These are phyloP conservation scores for Archilochus colubris DNA, from an alignment of 2,113 vertebrate species.

Conservation along the genomic window DNA sequence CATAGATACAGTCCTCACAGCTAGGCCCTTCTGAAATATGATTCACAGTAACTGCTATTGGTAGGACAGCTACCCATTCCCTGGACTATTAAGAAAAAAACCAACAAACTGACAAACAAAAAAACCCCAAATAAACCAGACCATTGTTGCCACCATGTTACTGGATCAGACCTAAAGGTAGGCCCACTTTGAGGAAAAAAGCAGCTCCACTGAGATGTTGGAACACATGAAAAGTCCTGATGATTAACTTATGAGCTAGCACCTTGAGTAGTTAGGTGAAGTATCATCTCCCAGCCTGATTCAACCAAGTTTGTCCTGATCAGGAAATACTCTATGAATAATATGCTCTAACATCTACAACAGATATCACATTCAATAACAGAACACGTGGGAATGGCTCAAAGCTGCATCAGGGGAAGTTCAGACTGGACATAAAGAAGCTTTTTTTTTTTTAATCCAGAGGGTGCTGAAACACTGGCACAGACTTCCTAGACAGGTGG, in stretches of 20 bases:
- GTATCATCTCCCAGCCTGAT: not conserved
- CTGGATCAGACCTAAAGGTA: not conserved
- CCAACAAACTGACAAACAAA: not conserved
- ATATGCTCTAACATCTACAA: not conserved
- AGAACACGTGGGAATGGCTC: not conserved
- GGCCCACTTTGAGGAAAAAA: not conserved
- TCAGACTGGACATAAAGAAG: not conserved
- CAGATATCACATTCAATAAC: not conserved
- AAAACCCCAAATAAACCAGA: not conserved
- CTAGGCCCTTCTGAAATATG: not conserved
- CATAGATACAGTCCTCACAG: not conserved
- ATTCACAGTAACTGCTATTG: not conserved
- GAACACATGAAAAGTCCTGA: fast-evolving
- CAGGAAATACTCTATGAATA: not conserved
- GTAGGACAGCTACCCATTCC: not conserved
- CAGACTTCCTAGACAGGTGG: not conserved
- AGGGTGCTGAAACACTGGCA: not conserved
- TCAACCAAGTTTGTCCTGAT: not conserved
- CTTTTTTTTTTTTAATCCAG: not conserved
- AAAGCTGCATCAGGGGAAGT: not conserved
- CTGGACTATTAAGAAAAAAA: not conserved
- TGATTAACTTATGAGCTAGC: not conserved
- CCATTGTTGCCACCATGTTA: fast-evolving
- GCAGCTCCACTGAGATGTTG: not conserved
- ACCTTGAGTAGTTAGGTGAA: not conserved